Percentiles rank a stretch among this genome's conserved stretches.
Conservation (phyloP, 1,140 invertebrate species). For the Acromyrmex echinatior region DNA sequence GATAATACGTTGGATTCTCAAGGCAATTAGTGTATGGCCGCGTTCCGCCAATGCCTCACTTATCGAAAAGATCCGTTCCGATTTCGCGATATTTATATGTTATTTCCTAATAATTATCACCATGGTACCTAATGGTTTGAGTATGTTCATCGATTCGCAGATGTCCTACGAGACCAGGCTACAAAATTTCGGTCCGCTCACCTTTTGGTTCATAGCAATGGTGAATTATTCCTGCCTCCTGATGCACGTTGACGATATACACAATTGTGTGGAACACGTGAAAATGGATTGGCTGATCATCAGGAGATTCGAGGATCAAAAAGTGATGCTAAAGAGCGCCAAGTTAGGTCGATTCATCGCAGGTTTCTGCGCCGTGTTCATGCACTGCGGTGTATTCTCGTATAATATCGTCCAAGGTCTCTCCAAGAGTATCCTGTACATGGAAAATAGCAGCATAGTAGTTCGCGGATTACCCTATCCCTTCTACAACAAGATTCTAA, state of each 20-base stretch:
- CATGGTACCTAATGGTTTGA: background rate
- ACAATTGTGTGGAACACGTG: slow-evolving; percentile 47
- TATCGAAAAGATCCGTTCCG: background rate
- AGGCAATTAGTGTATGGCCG: slow-evolving; percentile 36
- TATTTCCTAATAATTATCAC: slow-evolving; percentile 8
- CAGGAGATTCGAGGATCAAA: slow-evolving; percentile 36
- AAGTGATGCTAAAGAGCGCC: slow-evolving; percentile 60
- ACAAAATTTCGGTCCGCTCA: slow-evolving; percentile 7
- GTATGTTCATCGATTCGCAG: background rate
- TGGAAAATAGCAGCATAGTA: slow-evolving; percentile 64
- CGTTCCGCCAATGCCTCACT: background rate
- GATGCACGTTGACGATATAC: slow-evolving; percentile 36
- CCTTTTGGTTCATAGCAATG: slow-evolving; percentile 29
- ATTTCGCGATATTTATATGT: slow-evolving; percentile 38
- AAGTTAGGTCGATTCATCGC: slow-evolving; percentile 55
- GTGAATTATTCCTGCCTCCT: slow-evolving; percentile 47
- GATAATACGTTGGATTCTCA: slow-evolving; percentile 44
- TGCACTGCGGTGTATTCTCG: slow-evolving; percentile 61
- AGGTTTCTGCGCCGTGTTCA: slow-evolving; percentile 50
- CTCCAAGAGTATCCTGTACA: background rate
- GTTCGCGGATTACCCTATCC: slow-evolving; percentile 42
- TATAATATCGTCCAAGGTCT: slow-evolving; percentile 22
- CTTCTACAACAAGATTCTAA: slow-evolving; percentile 16
- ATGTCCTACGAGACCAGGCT: background rate
- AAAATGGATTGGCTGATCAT: slow-evolving; percentile 57